These are phyloP conservation scores for Drosophila austrosaltans DNA, from an alignment of 2,888 invertebrate species.

Conservation along the genomic window DNA sequence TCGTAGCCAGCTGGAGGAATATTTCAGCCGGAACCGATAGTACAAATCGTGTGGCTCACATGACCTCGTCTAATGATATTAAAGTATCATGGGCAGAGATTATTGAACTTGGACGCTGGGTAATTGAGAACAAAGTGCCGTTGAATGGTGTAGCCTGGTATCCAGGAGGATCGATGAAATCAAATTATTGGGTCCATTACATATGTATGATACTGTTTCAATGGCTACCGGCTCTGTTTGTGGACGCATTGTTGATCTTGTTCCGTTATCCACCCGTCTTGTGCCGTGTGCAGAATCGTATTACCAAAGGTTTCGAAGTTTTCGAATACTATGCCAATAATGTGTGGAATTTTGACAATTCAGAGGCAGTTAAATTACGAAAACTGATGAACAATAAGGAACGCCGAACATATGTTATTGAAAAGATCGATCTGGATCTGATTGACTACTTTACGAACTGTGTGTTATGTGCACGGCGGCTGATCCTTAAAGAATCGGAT, in stretches of 20 bases:
- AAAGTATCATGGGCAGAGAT: slow-evolving; percentile 95
- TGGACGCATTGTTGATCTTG: slow-evolving; percentile 91
- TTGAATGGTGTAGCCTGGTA: slow-evolving; percentile 94
- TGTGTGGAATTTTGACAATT: slow-evolving; percentile 94
- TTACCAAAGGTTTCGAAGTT: slow-evolving; percentile 93
- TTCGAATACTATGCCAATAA: slow-evolving; percentile 96
- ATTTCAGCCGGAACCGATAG: slow-evolving; percentile 66
- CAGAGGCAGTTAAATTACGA: slow-evolving; percentile 86
- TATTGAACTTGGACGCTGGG: slow-evolving; percentile 90
- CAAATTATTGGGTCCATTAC: slow-evolving; percentile 89
- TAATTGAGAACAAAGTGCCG: slow-evolving; percentile 91
- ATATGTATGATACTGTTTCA: slow-evolving; percentile 94
- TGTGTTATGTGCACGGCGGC: slow-evolving; percentile 90
- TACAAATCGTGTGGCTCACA: slow-evolving; percentile 86
- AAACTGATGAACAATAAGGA: slow-evolving; percentile 87
- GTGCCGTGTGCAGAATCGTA: slow-evolving; percentile 91
- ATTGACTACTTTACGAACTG: slow-evolving; percentile 92
- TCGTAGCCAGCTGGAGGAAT: slow-evolving; percentile 80
- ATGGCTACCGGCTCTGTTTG: slow-evolving; percentile 93
- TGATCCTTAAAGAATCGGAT: slow-evolving; percentile 92
- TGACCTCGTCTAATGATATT: slow-evolving; percentile 92
- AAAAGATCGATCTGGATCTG: slow-evolving; percentile 88
- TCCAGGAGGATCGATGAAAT: slow-evolving; percentile 95
- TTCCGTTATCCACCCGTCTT: slow-evolving; percentile 94
- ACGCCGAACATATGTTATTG: slow-evolving; percentile 87